phyloP scores from a whole-genome alignment of 2,797 vertebrate species.

The Oryzias dopingdopingensis region DNA sequence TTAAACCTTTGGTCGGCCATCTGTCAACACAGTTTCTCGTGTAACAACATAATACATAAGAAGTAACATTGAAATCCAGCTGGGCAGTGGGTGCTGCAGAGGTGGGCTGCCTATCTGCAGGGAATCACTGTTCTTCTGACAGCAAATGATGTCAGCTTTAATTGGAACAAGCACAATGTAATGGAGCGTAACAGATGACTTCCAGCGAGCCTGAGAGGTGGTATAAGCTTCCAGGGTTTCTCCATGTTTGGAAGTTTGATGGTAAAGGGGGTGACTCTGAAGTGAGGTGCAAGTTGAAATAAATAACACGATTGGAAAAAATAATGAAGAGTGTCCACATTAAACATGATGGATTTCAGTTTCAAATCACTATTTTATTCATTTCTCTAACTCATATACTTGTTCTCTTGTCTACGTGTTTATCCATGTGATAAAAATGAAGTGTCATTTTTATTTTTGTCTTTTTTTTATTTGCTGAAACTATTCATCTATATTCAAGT shows the following conservation, averaged over 20 bases:
- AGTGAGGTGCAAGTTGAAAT: conserved; percentile 12
- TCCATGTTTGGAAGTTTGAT: conserved; percentile 40
- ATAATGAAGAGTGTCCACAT: no score
- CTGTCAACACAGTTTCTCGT: conserved; percentile 56
- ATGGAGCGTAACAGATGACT: conserved; percentile 81
- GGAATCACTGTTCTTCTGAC: conserved; percentile 80
- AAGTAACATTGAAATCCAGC: conserved; percentile 48
- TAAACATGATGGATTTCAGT: no score
- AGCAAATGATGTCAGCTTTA: conserved; percentile 87
- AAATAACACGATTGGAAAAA: neutral
- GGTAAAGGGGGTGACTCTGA: conserved; percentile 17
- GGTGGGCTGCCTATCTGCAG: conserved; percentile 71
- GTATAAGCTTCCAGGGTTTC: conserved; percentile 42
- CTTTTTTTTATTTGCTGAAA: no score
- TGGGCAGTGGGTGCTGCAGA: conserved; percentile 43
- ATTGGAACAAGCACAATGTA: conserved; percentile 89
- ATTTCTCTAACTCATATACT: no score
- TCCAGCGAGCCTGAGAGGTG: conserved; percentile 63
- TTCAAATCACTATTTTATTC: no score
- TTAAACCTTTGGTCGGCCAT: conserved; percentile 25
- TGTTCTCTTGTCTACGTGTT: no score
- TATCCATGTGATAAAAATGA: no score
- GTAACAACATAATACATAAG: conserved; percentile 65
- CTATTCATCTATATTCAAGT: no score
- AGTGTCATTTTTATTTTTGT: no score